Conservation (phyloP, 2,888 invertebrate species). For the Netelia melanura region DNA sequence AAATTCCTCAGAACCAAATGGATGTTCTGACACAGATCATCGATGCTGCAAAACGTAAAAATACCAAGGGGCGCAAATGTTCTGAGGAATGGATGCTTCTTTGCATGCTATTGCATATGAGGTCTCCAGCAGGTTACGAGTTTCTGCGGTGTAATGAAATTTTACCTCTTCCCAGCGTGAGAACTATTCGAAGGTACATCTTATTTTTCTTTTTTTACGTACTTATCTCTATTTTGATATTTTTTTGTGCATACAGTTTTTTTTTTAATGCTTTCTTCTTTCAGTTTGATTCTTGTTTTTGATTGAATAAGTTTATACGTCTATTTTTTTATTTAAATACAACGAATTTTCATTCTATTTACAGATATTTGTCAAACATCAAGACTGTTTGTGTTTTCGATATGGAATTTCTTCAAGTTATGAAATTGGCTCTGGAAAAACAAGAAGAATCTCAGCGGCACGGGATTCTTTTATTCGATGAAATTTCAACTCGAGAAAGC, state of each 20-base stretch:
- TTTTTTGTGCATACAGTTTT: slow-evolving; percentile 6
- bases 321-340: neutral
- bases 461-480: slow-evolving; percentile 63
- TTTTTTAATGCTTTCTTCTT: slow-evolving; percentile 5
- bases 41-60: slow-evolving; percentile 54
- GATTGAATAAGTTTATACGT: neutral
- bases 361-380: slow-evolving; percentile 65
- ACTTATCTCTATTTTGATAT: neutral
- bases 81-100: slow-evolving; percentile 67
- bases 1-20: slow-evolving; percentile 48
- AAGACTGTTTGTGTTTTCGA: slow-evolving; percentile 68
- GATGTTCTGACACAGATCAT: slow-evolving; percentile 55
- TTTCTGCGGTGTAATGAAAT: slow-evolving; percentile 57
- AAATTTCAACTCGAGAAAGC: slow-evolving; percentile 64
- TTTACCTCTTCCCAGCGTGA: slow-evolving; percentile 43
- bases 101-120: slow-evolving; percentile 66
- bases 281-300: slow-evolving; percentile 6
- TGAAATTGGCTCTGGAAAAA: slow-evolving; percentile 51
- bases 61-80: slow-evolving; percentile 58
- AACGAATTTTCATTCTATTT: slow-evolving; percentile 24
- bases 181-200: slow-evolving; percentile 57
- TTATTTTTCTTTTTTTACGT: neutral
- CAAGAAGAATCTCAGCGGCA: slow-evolving; percentile 61
- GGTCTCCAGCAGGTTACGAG: slow-evolving; percentile 57
- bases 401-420: slow-evolving; percentile 64